phyloP scores from a whole-genome alignment of 2,888 invertebrate species.

The Phengaris alcon region DNA sequence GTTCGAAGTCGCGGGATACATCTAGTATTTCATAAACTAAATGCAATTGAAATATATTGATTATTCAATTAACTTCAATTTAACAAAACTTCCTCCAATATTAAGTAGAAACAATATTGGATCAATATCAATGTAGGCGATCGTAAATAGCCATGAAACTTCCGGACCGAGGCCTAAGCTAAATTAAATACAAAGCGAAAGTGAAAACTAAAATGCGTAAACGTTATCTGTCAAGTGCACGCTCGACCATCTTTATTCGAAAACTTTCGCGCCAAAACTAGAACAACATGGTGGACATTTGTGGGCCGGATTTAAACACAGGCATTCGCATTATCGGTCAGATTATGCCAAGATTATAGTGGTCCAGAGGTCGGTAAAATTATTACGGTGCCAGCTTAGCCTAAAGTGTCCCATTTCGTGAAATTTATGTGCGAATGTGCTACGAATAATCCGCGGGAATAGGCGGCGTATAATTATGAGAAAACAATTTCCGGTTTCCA shows the following conservation, averaged over 20 bases:
- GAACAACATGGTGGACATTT: conserved; percentile 59
- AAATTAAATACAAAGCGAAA: conserved; percentile 25
- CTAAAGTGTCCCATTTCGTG: conserved; percentile 73
- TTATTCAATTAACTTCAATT: too few relatives aligned
- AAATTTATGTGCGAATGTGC: conserved; percentile 77
- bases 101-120: not conserved
- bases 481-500: conserved; percentile 76
- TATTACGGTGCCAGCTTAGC: conserved; percentile 75
- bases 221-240: conserved; percentile 46
- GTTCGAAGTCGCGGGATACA: too few relatives aligned
- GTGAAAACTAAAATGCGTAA: conserved; percentile 37
- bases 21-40: not conserved
- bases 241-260: conserved; percentile 61
- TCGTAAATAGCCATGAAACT: not conserved
- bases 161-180: not conserved
- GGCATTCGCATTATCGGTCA: conserved; percentile 75
- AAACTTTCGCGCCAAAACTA: conserved; percentile 65
- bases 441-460: conserved; percentile 65
- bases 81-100: not conserved
- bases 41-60: not conserved
- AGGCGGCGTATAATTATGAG: conserved; percentile 74
- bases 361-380: conserved; percentile 65
- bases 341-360: conserved; percentile 78
- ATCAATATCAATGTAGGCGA: not conserved
- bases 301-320: conserved; percentile 67